Evolutionary conservation across 2,113 vertebrate species (phyloP), one percentile per base, ranked within the genome.

Genomic region (Balaeniceps rex): DNA sequence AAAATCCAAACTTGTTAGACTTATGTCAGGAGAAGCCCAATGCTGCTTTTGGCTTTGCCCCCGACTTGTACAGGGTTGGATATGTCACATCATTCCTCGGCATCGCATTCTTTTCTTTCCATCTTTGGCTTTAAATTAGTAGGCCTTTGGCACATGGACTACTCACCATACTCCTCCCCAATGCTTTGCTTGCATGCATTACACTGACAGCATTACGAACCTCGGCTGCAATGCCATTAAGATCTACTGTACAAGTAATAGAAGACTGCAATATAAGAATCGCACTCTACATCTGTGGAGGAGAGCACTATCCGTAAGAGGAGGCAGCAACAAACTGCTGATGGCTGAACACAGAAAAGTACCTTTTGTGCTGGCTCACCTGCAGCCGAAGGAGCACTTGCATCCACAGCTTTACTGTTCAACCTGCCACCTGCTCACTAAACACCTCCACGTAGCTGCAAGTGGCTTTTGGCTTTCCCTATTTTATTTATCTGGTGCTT

Each of bases 261-360:
- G 14, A 36, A 36, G 58, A 36, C 58, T 12, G 33, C 16, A 51
- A 42, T 5, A 3, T 1, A 42, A 54, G 75, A 34, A 55, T 12
- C 3, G 2, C 70, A 16, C 21, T 28, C 31, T 2, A 28, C 49
- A 25, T 1, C 42, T 6, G 1, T 0, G 8, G 57, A 58, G 24
- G 21, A 40, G 21, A 40, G 91, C 0, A 7, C 24, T 14, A 29
- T 10, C 44, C 33, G 26, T 42, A 60, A 54, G 36, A 82, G 31
- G 21, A 25, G n/a, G 16, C 58, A 65, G 42, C 16, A 46, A 47
- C 21, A 36, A 71, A 21, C 31, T 2, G 3, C n/a, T 14, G 31
- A 38, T 2, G 9, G 36, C 36, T 29, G 54, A 49, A 47, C 28
- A 54, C 19, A 7, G 24, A 75, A 38, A 19, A 68, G 52, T 61